Percentiles rank a stretch among this genome's conserved stretches.
These are phyloP conservation scores for Promerops cafer DNA, from an alignment of 2,113 vertebrate species.

Conservation along the genomic window DNA sequence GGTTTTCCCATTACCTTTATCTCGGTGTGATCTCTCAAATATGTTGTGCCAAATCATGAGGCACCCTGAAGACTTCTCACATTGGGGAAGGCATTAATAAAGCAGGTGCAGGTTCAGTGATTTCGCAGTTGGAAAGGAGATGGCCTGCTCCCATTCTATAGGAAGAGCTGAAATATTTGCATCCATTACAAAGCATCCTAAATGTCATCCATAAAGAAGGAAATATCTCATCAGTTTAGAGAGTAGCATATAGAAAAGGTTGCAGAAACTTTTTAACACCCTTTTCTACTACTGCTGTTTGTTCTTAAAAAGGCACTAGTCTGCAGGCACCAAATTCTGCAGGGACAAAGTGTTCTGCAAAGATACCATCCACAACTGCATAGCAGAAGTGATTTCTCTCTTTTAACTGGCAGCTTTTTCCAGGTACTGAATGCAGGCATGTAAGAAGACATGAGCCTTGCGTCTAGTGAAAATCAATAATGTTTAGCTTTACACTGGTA, in stretches of 20 bases:
- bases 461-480: background rate
- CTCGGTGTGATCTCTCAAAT: background rate
- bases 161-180: background rate
- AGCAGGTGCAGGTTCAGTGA: background rate
- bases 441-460: background rate
- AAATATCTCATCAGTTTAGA: background rate
- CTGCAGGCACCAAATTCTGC: background rate
- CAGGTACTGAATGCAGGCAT: background rate
- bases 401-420: background rate
- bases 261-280: background rate
- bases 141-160: background rate
- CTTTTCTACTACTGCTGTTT: background rate
- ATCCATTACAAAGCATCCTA: background rate
- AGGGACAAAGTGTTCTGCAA: background rate
- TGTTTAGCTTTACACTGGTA: background rate
- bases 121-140: background rate
- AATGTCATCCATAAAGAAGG: background rate
- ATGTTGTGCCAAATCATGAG: background rate
- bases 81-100: accelerated
- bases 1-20: background rate
- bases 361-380: accelerated
- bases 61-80: background rate
- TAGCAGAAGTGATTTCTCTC: background rate
- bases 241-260: background rate
- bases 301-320: background rate